Conservation (phyloP, 2,797 vertebrate genomes). For the Sparus aurata region DNA sequence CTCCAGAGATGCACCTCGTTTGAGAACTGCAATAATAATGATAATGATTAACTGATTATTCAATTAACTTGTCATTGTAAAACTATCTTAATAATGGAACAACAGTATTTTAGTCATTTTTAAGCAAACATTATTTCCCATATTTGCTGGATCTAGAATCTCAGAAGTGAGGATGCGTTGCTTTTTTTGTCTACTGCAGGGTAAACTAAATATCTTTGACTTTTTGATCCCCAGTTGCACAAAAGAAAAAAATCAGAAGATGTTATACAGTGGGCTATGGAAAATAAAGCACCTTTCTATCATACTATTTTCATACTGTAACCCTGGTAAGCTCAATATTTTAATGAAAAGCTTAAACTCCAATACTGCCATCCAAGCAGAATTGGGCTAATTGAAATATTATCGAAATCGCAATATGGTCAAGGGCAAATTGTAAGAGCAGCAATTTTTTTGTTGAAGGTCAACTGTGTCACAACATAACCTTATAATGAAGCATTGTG, state of each 20-base stretch:
- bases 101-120: not conserved
- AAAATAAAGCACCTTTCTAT: not conserved
- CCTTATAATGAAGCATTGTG: too few species aligned
- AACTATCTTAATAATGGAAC: not conserved
- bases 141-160: not conserved
- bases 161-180: not conserved
- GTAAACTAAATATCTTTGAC: not conserved
- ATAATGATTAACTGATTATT: not conserved
- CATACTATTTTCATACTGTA: not conserved
- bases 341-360: not conserved
- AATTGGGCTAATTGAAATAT: too few species aligned
- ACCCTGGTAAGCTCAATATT: not conserved
- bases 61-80: not conserved
- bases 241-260: not conserved
- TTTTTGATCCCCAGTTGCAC: not conserved
- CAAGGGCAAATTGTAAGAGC: too few species aligned
- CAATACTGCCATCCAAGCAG: not conserved
- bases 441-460: too few species aligned
- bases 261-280: not conserved
- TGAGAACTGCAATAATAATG: not conserved
- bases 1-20: not conserved
- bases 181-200: not conserved
- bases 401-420: too few species aligned
- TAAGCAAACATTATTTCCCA: not conserved
- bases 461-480: too few species aligned